These are phyloP conservation scores for Zelostemma sp. DNA, from an alignment of 1,140 invertebrate species.

Conservation along the genomic window DNA sequence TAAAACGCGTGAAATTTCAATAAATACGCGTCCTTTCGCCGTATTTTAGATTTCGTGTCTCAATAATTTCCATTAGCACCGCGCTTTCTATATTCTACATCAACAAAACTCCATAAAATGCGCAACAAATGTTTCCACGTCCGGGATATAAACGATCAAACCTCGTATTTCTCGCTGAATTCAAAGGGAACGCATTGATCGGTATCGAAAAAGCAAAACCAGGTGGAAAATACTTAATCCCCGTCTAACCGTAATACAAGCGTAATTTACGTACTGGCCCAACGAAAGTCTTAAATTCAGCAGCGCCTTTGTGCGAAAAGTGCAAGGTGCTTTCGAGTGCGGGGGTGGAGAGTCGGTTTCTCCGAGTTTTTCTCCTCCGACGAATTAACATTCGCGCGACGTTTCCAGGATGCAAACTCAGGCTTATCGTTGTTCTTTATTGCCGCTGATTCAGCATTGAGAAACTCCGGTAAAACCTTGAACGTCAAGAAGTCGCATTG, in stretches of 20 bases:
- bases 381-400: conserved; percentile 11
- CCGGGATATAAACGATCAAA: not conserved
- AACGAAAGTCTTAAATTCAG: not conserved
- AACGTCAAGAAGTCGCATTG: not conserved
- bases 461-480: not conserved
- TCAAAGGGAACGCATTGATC: conserved; percentile 12
- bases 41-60: not conserved
- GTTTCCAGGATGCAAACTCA: conserved; percentile 5
- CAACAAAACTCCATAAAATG: conserved; percentile 2
- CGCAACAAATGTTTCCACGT: conserved; percentile 3
- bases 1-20: not conserved
- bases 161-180: conserved; percentile 19
- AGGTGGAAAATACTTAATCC: conserved; percentile 16
- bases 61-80: not conserved
- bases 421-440: conserved; percentile 10
- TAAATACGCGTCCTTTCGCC: not conserved
- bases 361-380: not conserved
- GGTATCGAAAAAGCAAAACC: conserved; percentile 29
- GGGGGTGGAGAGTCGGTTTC: conserved; percentile 9
- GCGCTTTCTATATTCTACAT: not conserved
- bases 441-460: conserved; percentile 8
- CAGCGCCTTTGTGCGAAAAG: conserved; percentile 17
- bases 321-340: conserved; percentile 5
- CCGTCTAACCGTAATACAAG: conserved; percentile 11
- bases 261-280: conserved; percentile 19